Conservation (phyloP, 2,888 invertebrate species). For the Sarcophaga subvicina region DNA sequence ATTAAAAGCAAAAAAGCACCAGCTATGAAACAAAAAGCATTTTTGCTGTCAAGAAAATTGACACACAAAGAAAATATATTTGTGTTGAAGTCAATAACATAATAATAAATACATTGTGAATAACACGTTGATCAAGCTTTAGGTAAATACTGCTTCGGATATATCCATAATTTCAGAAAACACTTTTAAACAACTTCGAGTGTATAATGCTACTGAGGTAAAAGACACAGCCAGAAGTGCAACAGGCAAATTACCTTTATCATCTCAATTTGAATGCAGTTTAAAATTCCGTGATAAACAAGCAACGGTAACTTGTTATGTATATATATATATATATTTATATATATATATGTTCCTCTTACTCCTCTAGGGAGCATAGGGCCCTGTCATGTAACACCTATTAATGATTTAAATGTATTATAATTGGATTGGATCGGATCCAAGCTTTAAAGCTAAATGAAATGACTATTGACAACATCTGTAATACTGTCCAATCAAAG, state of each 20-base stretch:
- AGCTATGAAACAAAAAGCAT: constrained; percentile 43
- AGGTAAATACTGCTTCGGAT: constrained; percentile 66
- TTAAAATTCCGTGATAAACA: constrained; percentile 48
- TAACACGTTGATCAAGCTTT: constrained; percentile 41
- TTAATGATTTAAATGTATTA: no score
- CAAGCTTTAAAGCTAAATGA: no score
- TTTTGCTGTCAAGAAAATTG: constrained; percentile 62
- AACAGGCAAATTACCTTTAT: constrained; percentile 64
- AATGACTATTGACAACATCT: no score
- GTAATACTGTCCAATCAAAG: no score
- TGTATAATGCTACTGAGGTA: constrained; percentile 40
- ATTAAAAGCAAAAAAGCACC: background rate
- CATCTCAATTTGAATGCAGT: constrained; percentile 60
- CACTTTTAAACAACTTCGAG: constrained; percentile 51
- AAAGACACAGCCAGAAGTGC: constrained; percentile 57
- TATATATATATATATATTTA: no score
- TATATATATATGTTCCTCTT: no score
- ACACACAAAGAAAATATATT: constrained; percentile 61
- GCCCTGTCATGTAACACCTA: constrained; percentile 17
- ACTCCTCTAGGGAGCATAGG: no score
- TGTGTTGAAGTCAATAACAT: constrained; percentile 67
- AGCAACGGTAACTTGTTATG: constrained; percentile 35
- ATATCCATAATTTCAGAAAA: constrained; percentile 66
- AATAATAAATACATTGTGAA: no score
- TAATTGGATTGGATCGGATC: no score